phyloP scores from a whole-genome alignment of 2,888 invertebrate species.

The Seira sanloemensis region DNA sequence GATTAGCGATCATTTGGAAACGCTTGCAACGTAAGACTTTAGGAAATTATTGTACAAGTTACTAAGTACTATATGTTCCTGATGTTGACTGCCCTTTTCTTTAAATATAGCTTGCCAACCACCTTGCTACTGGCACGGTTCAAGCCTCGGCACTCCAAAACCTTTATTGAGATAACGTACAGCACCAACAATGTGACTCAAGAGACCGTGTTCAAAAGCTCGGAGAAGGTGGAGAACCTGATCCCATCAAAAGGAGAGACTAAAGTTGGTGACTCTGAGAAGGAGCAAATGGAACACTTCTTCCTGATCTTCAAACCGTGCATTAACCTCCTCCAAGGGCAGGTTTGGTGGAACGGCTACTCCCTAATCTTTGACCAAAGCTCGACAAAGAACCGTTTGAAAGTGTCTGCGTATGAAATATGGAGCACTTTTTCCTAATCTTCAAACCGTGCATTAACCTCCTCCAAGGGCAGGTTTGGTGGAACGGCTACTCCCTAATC shows the following conservation, averaged over 20 bases:
- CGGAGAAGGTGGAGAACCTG: constrained; percentile 19
- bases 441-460: constrained; percentile 46
- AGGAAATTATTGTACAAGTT: background rate
- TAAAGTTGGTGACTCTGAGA: constrained; percentile 14
- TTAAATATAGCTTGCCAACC: constrained; percentile 22
- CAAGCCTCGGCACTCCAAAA: background rate
- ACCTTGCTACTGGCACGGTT: constrained; percentile 45
- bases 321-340: constrained; percentile 40
- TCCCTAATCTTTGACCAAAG: constrained; percentile 31
- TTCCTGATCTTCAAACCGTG: constrained; percentile 38
- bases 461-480: constrained; percentile 47
- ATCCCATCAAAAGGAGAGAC: constrained; percentile 5
- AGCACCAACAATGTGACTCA: constrained; percentile 14
- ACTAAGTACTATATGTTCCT: background rate
- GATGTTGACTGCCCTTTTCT: background rate
- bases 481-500: constrained; percentile 48
- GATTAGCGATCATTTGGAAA: constrained; percentile 29
- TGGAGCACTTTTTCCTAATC: constrained; percentile 27
- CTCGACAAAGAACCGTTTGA: constrained; percentile 22
- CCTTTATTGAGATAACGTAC: constrained; percentile 31
- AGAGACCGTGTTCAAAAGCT: constrained; percentile 27
- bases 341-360: constrained; percentile 56
- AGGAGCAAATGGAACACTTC: constrained; percentile 35
- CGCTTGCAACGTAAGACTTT: background rate
- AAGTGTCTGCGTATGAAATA: constrained; percentile 31